These are phyloP conservation scores for Callimorpha dominula DNA, from an alignment of 2,888 invertebrate species.

Conservation along the genomic window DNA sequence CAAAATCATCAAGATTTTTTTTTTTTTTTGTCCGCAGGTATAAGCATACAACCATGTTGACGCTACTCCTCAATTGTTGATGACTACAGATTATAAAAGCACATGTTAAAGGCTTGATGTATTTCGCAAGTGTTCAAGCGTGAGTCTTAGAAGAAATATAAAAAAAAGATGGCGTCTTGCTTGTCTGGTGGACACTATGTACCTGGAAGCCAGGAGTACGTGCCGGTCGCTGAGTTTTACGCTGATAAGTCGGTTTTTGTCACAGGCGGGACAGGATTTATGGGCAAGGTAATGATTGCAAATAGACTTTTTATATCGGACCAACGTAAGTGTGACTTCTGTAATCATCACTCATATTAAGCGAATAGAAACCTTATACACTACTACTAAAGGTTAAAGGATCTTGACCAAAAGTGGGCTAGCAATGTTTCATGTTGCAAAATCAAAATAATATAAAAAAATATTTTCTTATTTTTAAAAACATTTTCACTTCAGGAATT, in stretches of 20 bases:
- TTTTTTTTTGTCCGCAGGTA: conserved; percentile 60
- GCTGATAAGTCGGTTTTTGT: conserved; percentile 91
- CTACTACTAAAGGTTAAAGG: too few species aligned
- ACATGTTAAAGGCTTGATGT: conserved; percentile 37
- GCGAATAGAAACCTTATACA: too few species aligned
- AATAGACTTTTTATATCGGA: too few species aligned
- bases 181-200: conserved; percentile 69
- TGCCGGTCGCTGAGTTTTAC: conserved; percentile 89
- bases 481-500: too few species aligned
- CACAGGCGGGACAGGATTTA: conserved; percentile 95
- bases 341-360: too few species aligned
- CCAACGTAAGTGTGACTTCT: too few species aligned
- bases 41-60: conserved; percentile 62
- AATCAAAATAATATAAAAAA: too few species aligned
- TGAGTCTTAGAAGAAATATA: conserved; percentile 35
- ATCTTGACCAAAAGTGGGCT: too few species aligned
- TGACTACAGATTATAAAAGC: conserved; percentile 7
- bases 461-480: too few species aligned
- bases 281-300: conserved; percentile 91
- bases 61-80: conserved; percentile 33
- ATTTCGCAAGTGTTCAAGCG: conserved; percentile 40
- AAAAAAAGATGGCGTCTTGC: conserved; percentile 78
- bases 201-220: conserved; percentile 70
- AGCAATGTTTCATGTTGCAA: too few species aligned
- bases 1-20: conserved; percentile 13